Evolutionary conservation across 1,140 invertebrate species (phyloP), one percentile per base, ranked within the genome.

Genomic region (Gonatopus flavifemur): DNA sequence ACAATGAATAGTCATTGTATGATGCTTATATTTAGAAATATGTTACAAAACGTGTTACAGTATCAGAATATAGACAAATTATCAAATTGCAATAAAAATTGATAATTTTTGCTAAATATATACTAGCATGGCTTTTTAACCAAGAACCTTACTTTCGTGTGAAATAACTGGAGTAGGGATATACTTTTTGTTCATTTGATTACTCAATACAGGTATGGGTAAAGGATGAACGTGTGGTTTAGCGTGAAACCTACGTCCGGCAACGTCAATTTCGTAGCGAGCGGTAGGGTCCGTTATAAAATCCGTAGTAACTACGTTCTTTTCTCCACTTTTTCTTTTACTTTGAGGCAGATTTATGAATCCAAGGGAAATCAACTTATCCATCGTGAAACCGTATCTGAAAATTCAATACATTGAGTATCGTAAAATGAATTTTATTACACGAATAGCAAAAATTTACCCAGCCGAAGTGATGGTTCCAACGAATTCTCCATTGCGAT

Each of bases 401-500:
- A 51, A 76, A 77, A 45, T 44, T 42, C 58, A 18, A 22, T 20
- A 44, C 55, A n/a, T n/a, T n/a, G 38, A 39, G 47, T 32, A 31
- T 46, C 35, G 39, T 37, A 2, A 28, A 21, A 36, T 21, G 39
- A 43, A 49, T 38, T 33, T 37, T 1, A 33, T 25, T 13, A 32
- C 4, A 41, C 24, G 3, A 18, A 31, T 18, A 41, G 20, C 25
- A 13, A 36, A 13, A 41, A 45, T 28, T 52, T 85, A 93, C 64
- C 86, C 86, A 37, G 86, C 84, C n/a, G 88, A 90, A 12, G 89
- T 91, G 9, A 88, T 84, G 19, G 82, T 82, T n/a, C 91, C 91
- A 36, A 86, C 86, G 72, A 82, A 86, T 66, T 84, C 77, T 20
- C 82, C 82, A 55, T 86, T 81, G 45, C 83, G 72, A 70, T 86